A percentile compares a stretch with the other conserved stretches of the same genome.
Evolutionary conservation across 1,140 invertebrate species (phyloP).

Genomic region (Conus betulinus): DNA sequence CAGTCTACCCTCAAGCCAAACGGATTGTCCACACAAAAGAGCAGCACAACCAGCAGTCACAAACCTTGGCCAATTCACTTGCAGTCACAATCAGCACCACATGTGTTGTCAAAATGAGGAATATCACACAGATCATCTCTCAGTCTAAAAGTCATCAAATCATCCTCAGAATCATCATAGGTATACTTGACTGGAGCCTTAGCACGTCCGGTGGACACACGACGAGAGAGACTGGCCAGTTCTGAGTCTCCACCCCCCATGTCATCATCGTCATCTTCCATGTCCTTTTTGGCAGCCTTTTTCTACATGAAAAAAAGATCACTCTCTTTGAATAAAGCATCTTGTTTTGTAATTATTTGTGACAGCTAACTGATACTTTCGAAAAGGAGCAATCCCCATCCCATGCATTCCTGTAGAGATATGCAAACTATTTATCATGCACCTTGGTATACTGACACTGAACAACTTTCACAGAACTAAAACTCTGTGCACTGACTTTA

Average conservation of each 20-base stretch:
- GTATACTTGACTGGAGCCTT: constrained; percentile 70
- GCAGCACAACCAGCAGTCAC: neutral
- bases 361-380: too few relatives aligned
- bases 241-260: constrained; percentile 38
- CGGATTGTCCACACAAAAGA: neutral
- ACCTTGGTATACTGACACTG: too few relatives aligned
- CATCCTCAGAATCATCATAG: constrained; percentile 61
- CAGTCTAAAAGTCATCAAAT: constrained; percentile 43
- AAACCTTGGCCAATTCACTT: neutral
- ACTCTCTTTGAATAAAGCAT: too few relatives aligned
- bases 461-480: too few relatives aligned
- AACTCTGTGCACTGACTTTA: too few relatives aligned
- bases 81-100: neutral
- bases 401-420: too few relatives aligned
- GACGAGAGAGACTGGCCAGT: constrained; percentile 32
- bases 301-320: constrained; percentile 45
- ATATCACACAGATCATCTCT: neutral
- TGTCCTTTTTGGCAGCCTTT: constrained; percentile 55
- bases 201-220: constrained; percentile 61
- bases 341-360: too few relatives aligned
- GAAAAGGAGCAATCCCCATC: too few relatives aligned
- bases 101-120: constrained; percentile 12
- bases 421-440: too few relatives aligned
- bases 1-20: neutral
- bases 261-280: constrained; percentile 52